Conservation (phyloP, 2,797 vertebrate genomes). For the Muraenolepis orangiensis region DNA sequence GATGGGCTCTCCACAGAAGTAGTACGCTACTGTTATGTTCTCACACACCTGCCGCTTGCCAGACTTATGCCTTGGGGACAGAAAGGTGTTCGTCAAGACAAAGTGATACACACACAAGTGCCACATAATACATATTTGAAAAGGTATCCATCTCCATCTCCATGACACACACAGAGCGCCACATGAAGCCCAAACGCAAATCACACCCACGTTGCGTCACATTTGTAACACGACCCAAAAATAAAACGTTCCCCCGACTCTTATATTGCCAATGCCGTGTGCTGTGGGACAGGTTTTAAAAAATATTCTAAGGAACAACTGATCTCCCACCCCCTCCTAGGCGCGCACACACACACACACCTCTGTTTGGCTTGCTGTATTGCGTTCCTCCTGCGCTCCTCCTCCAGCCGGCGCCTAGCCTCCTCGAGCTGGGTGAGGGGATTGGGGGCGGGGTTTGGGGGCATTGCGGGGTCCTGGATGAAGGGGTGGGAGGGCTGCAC, state of each 20-base stretch:
- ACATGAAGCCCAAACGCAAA: too few relatives aligned
- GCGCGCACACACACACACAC: conserved; percentile 53
- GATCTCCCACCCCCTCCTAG: too few relatives aligned
- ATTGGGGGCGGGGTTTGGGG: conserved; percentile 92
- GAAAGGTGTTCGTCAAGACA: background rate
- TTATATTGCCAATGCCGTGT: too few relatives aligned
- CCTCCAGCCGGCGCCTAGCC: conserved; percentile 87
- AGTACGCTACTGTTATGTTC: conserved; percentile 92
- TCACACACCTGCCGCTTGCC: conserved; percentile 81
- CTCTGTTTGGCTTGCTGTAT: conserved; percentile 84
- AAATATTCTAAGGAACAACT: too few relatives aligned
- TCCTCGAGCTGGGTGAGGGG: conserved; percentile 92
- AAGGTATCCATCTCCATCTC: background rate
- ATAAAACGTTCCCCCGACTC: too few relatives aligned
- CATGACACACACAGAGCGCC: too few relatives aligned
- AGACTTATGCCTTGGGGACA: conserved; percentile 77
- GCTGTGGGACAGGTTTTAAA: too few relatives aligned
- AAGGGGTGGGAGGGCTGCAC: conserved; percentile 94
- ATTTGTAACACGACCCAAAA: too few relatives aligned
- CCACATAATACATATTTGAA: background rate
- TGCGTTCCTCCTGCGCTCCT: conserved; percentile 84
- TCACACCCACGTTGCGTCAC: too few relatives aligned
- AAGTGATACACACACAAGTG: background rate
- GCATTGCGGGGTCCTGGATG: conserved; percentile 96
- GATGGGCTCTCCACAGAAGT: conserved; percentile 94